Conservation (phyloP, 1,140 invertebrate genomes). For the Sycophaga agraensis region DNA sequence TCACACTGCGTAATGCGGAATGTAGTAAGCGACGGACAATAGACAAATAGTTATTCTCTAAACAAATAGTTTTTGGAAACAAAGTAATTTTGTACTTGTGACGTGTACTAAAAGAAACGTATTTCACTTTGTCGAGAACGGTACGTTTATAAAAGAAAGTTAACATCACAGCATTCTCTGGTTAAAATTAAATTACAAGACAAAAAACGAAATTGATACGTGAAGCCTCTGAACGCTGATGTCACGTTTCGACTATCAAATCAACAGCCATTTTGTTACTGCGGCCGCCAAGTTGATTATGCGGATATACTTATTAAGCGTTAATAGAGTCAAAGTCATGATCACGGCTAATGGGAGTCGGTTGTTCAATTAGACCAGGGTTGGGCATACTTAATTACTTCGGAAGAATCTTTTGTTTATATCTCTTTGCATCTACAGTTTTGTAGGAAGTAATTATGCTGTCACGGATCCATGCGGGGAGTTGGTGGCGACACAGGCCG, state of each 20-base stretch:
- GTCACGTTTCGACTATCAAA: slow-evolving; percentile 1
- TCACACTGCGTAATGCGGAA: too few species aligned
- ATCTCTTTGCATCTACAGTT: too few species aligned
- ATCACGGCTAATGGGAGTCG: not conserved
- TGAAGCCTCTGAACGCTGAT: slow-evolving; percentile 5
- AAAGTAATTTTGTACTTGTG: too few species aligned
- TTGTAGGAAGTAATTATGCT: not conserved
- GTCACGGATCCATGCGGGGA: too few species aligned
- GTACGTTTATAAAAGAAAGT: too few species aligned
- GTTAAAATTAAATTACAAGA: not conserved
- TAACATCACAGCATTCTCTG: too few species aligned
- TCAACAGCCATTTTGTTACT: not conserved
- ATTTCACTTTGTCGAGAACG: too few species aligned
- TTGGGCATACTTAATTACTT: slow-evolving; percentile 12
- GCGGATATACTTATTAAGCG: not conserved
- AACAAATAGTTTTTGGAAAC: too few species aligned
- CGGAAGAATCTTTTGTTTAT: slow-evolving; percentile 10
- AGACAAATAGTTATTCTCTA: too few species aligned
- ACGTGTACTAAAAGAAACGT: too few species aligned
- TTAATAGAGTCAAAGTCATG: slow-evolving; percentile 5
- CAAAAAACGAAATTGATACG: not conserved
- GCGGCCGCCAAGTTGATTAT: slow-evolving; percentile 2
- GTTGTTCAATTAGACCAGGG: not conserved
- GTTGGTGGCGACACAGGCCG: too few species aligned
- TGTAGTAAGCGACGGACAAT: too few species aligned